These are phyloP conservation scores for Temnothorax ravouxi DNA, from an alignment of 2,888 invertebrate genomes.

Conservation along the genomic window DNA sequence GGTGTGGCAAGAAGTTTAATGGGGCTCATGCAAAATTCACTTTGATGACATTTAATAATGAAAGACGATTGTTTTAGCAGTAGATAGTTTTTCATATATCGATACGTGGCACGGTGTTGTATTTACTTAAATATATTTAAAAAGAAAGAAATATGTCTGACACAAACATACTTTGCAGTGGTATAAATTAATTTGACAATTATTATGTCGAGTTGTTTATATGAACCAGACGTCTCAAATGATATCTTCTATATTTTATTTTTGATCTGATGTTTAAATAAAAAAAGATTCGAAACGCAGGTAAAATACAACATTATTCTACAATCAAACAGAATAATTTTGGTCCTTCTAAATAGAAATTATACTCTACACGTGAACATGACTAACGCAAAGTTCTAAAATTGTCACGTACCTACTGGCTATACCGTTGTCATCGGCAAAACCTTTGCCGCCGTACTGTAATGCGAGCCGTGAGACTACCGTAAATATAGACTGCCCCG, in stretches of 20 bases:
- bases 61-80: constrained; percentile 7
- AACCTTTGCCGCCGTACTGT: constrained; percentile 30
- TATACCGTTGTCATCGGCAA: constrained; percentile 38
- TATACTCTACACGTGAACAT: neutral
- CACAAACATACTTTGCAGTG: neutral
- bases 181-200: neutral
- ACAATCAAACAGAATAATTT: constrained; percentile 20
- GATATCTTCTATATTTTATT: neutral
- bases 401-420: constrained; percentile 38
- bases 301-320: neutral
- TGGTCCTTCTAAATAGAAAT: neutral
- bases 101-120: neutral
- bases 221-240: neutral
- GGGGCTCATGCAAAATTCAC: constrained; percentile 25
- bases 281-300: neutral
- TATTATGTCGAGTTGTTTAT: neutral
- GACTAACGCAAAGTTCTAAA: constrained; percentile 46
- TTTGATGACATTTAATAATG: constrained; percentile 24
- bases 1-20: constrained; percentile 20
- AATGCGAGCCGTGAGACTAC: constrained; percentile 33
- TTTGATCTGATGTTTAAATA: neutral
- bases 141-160: neutral
- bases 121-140: neutral
- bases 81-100: neutral
- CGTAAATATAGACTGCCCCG: constrained; percentile 47